Evolutionary conservation across 1,140 invertebrate genomes (phyloP), one percentile per base, ranked within the genome.

Genomic region (Papilio polyxenes): DNA sequence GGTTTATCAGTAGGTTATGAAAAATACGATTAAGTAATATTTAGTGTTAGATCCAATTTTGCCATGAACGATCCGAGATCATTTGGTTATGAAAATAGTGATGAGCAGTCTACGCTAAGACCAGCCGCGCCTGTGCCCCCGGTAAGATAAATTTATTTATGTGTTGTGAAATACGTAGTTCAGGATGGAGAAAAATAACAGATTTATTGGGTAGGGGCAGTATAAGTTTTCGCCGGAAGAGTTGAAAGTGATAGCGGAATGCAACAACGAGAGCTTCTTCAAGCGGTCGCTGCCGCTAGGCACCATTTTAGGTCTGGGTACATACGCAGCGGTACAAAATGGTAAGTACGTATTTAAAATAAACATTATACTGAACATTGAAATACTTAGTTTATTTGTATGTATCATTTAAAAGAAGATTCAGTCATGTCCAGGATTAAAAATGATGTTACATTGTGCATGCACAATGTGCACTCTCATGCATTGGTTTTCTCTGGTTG

Each of bases 211-310:
- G 91, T 89, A 96, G 95, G 90, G 91, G 80, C 91, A 92, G 85
- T 95, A 96, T 88, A 94, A 95, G 91, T 96, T 96, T 86, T 94
- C 95, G 1, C 87, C 93, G 13, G 96, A 97, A 75, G 97, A 97
- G 89, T 75, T 97, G 62, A 91, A 95, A 83, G 96, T 96, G 51
- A 93, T 97, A 56, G 92, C 94, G 84, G 96, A 97, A 92, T 97
- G 97, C 90, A 97, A 97, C 86, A 86, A 92, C 6, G 97, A 97
- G 88, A 97, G 96, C 82, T 97, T 97, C 89, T 96, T 95, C 85
- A 96, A 96, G 87, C 92, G 97, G 37, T 96, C 96, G 69, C 80
- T 97, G 80, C 97, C 97, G 0, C 84, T 97, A 20, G 95, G 96
- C 56, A 95, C 96, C 13, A 81, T 95, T 2, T 89, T 97, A 17